phyloP scores from a whole-genome alignment of 2,113 vertebrate genomes.

The Gallinago jamesoni region DNA sequence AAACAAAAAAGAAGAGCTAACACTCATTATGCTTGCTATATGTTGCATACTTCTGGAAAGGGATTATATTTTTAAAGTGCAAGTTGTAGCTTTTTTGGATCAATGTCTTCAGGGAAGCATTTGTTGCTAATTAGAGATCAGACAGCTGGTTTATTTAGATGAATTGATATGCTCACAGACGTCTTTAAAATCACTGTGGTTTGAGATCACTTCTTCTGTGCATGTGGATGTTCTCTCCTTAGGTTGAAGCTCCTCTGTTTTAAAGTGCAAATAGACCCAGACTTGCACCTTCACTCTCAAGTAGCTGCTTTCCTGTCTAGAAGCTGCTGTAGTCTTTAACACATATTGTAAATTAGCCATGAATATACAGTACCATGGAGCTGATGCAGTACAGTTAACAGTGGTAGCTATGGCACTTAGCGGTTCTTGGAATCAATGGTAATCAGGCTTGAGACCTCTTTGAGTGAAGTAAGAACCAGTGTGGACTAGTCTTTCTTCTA shows the following conservation, averaged over 20 bases:
- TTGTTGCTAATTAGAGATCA: background rate
- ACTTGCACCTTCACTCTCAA: background rate
- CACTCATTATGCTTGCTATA: background rate
- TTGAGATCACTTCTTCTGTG: background rate
- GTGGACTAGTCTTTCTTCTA: background rate
- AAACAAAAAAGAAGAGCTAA: background rate
- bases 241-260: background rate
- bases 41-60: background rate
- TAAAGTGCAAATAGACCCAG: background rate
- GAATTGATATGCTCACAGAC: background rate
- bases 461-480: background rate
- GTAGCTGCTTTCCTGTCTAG: background rate
- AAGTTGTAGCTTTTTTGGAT: background rate
- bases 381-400: background rate
- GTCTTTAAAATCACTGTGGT: background rate
- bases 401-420: background rate
- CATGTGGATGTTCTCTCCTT: background rate
- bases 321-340: background rate
- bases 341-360: background rate
- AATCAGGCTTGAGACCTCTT: background rate
- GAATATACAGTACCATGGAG: rapidly evolving
- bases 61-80: background rate
- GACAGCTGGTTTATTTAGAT: background rate
- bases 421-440: background rate
- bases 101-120: background rate